Evolutionary conservation across 1,140 invertebrate species (phyloP), one percentile per base, ranked within the genome.

Genomic region (Macrobrachium rosenbergii): DNA sequence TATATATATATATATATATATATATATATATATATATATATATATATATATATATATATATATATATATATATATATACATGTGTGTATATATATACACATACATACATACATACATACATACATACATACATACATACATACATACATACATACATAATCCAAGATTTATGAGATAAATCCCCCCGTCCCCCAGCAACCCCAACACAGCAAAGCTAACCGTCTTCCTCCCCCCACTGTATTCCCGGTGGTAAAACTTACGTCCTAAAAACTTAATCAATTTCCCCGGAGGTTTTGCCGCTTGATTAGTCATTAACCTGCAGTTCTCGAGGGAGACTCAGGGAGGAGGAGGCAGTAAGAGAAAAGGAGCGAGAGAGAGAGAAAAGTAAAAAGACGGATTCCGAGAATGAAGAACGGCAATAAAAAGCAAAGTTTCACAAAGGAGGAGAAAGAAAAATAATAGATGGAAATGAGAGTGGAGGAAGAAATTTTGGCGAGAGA

Each of bases 231-330:
- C 11, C 19, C 23, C 63, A n/a, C 14, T 28, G n/a, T 69, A 28
- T 69, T 21, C 64, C 28, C 64, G 64, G n/a, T n/a, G n/a, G n/a
- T 28, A 11, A n/a, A 69, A 69, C 12, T 69, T 17, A 21, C 28
- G 10, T 28, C 64, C 64, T 37, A 58, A 62, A 79, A 79, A 79
- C 77, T 60, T 79, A 79, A 79, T 79, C 59, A 58, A 62, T 79
- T 58, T 79, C 77, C 77, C 77, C 17, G 77, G 77, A 79, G 77
- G 77, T 79, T 79, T 79, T 79, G 77, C 77, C 77, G 59, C 58
- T 60, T 79, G 77, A 79, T 79, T 79, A 59, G 77, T 79, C 77
- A 79, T 79, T 79, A 79, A 79, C 77, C 77, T 62, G 77, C 77
- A 60, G 77, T 79, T 62, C 77, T 79, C 77, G 5, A 28, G 77